Evolutionary conservation across 2,797 vertebrate genomes (phyloP), one percentile per base, ranked within the genome.

Genomic region (Acridotheres tristis): DNA sequence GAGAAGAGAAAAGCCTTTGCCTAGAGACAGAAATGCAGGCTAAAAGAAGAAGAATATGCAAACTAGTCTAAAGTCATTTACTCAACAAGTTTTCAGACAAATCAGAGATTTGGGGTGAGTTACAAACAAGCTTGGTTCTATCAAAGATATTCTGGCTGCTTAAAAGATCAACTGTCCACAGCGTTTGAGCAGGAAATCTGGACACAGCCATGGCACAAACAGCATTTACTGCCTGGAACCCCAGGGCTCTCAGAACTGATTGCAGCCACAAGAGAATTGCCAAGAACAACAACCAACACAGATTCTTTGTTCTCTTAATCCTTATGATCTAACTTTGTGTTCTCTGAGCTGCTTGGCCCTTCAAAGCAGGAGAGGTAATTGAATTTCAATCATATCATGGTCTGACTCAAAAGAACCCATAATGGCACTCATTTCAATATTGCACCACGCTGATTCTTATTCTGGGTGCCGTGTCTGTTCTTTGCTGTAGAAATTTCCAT

Each of bases 401-500:
- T 45, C 76, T 76, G 72, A 85, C 91, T 92, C 71, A 77, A 93
- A 96, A 85, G 61, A 96, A 95, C 55, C 71, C 69, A 66, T 83
- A 89, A 85, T 90, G 74, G 77, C 94, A 77, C 83, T 96, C 79
- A 93, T 95, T 94, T 97, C 93, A 95, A 77, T 83, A 94, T 40
- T 63, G 57, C 90, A 90, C 57, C 48, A 13, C 2, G 66, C 84
- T 95, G 94, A 94, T 96, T 96, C 92, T 96, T 82, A 95, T 97
- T 92, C 97, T 66, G 58, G 50, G 9, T 48, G n/a, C 16, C 55
- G 38, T 69, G 58, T 19, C 73, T 92, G 62, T 66, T 95, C 95
- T 84, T 76, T 26, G 23, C 65, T 69, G 80, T 81, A 77, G 78
- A 61, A 89, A 97, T 97, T 97, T 97, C 93, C 96, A 96, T 97